Evolutionary conservation across 2,888 invertebrate species (phyloP).

Genomic region (Drosophila formosana): DNA sequence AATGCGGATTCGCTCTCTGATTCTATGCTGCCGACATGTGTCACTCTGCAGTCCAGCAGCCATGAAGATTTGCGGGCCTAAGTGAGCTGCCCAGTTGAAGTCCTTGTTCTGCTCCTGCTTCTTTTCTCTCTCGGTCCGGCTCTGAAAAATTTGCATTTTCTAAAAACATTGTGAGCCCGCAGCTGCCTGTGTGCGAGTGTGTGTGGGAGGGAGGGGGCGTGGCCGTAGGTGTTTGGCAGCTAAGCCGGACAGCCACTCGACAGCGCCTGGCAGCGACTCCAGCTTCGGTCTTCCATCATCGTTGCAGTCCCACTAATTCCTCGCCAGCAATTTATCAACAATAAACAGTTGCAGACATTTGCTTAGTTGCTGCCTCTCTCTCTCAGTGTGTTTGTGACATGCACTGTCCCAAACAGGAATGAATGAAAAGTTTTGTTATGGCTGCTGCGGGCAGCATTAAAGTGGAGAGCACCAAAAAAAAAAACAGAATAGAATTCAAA

Average conservation of each 20-base stretch:
- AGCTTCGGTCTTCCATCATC: constrained; percentile 67
- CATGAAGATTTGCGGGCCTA: constrained; percentile 80
- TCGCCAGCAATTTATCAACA: constrained; percentile 83
- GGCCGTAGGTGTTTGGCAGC: constrained; percentile 68
- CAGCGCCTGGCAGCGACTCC: constrained; percentile 41
- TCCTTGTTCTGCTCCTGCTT: neutral
- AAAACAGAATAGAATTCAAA: neutral
- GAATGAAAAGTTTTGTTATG: constrained; percentile 71
- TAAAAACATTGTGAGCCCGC: constrained; percentile 72
- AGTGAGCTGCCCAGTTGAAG: constrained; percentile 8
- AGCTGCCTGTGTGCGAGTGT: constrained; percentile 1
- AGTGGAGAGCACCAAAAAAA: constrained; percentile 16
- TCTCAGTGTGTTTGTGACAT: constrained; percentile 59
- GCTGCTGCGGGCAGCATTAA: constrained; percentile 71
- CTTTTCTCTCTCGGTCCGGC: constrained; percentile 12
- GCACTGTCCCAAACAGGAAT: constrained; percentile 78
- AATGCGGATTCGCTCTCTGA: constrained; percentile 36
- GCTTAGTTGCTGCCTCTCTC: constrained; percentile 40
- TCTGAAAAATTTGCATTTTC: constrained; percentile 81
- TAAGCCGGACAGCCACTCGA: constrained; percentile 61
- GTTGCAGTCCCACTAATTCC: constrained; percentile 81
- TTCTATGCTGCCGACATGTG: constrained; percentile 84
- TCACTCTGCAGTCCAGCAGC: constrained; percentile 82
- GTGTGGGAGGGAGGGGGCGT: constrained; percentile 40
- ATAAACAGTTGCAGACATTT: constrained; percentile 83